These are phyloP conservation scores for Callopanchax toddi DNA, from an alignment of 2,113 vertebrate species.

Conservation along the genomic window DNA sequence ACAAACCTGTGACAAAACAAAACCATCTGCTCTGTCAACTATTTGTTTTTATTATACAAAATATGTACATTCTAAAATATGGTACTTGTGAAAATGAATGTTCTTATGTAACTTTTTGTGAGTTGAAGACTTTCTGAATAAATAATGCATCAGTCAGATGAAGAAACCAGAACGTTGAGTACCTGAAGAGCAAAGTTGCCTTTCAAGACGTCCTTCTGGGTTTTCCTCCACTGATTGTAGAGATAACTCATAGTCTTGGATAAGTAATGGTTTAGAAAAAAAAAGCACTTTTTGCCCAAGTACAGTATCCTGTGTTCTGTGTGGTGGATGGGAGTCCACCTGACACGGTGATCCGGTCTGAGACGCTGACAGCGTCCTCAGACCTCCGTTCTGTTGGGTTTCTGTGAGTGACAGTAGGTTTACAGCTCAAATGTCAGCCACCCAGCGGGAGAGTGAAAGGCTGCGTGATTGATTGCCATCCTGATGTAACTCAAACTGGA, in stretches of 20 bases:
- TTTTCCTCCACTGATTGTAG: slow-evolving; percentile 1
- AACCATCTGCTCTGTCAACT: too few relatives aligned
- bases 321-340: not conserved
- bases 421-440: slow-evolving; percentile 29
- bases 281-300: too few relatives aligned
- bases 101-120: too few relatives aligned
- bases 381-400: slow-evolving; percentile 10
- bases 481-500: slow-evolving; percentile 63
- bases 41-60: too few relatives aligned
- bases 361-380: too few relatives aligned
- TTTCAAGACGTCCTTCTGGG: slow-evolving; percentile 14
- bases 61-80: too few relatives aligned
- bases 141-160: slow-evolving; percentile 38
- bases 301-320: too few relatives aligned
- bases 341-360: too few relatives aligned
- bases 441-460: slow-evolving; percentile 29
- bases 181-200: slow-evolving; percentile 16
- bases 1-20: too few relatives aligned
- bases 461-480: slow-evolving; percentile 67
- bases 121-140: slow-evolving; percentile 32
- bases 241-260: too few relatives aligned
- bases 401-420: slow-evolving; percentile 39
- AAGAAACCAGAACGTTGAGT: slow-evolving; percentile 5
- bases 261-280: too few relatives aligned
- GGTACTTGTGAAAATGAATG: too few relatives aligned